Conservation (phyloP, 2,888 invertebrate species). For the Lissocephala sabroskyi region DNA sequence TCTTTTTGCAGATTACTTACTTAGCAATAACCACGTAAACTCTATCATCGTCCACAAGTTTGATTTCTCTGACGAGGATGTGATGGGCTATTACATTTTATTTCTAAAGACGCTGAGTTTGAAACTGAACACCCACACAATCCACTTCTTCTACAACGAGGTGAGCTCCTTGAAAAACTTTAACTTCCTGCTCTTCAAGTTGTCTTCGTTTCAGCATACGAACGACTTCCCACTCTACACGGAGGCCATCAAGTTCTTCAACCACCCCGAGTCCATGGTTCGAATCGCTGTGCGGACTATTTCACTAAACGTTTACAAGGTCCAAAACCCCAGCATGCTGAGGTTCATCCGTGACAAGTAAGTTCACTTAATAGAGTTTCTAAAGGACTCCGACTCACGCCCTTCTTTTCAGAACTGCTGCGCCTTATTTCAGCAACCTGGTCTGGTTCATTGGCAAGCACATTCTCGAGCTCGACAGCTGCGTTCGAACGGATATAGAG, state of each 20-base stretch:
- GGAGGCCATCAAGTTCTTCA: slow-evolving; percentile 99
- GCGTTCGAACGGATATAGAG: slow-evolving; percentile 96
- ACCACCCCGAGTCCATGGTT: slow-evolving; percentile 99
- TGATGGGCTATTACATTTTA: slow-evolving; percentile 99
- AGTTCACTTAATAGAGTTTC: no score
- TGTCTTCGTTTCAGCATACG: slow-evolving; percentile 78
- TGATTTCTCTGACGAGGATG: slow-evolving; percentile 99
- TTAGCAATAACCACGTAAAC: slow-evolving; percentile 99
- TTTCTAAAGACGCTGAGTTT: slow-evolving; percentile 98
- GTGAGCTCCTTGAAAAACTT: slow-evolving; percentile 64
- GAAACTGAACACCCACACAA: slow-evolving; percentile 97
- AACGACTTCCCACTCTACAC: slow-evolving; percentile 99
- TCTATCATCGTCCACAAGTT: slow-evolving; percentile 99
- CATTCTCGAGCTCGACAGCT: slow-evolving; percentile 94
- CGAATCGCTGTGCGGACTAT: slow-evolving; percentile 98
- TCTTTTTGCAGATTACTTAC: slow-evolving; percentile 96
- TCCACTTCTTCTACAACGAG: slow-evolving; percentile 99
- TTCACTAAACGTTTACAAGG: slow-evolving; percentile 96
- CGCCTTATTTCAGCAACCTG: slow-evolving; percentile 98
- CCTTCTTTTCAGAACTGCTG: slow-evolving; percentile 82
- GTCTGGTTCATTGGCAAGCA: slow-evolving; percentile 99
- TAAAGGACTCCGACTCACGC: slow-evolving; percentile 13
- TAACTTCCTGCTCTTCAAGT: neutral
- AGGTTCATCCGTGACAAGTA: slow-evolving; percentile 92
- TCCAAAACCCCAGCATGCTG: slow-evolving; percentile 95